Conservation (phyloP, 2,888 invertebrate genomes). For the Anaspis maculata region DNA sequence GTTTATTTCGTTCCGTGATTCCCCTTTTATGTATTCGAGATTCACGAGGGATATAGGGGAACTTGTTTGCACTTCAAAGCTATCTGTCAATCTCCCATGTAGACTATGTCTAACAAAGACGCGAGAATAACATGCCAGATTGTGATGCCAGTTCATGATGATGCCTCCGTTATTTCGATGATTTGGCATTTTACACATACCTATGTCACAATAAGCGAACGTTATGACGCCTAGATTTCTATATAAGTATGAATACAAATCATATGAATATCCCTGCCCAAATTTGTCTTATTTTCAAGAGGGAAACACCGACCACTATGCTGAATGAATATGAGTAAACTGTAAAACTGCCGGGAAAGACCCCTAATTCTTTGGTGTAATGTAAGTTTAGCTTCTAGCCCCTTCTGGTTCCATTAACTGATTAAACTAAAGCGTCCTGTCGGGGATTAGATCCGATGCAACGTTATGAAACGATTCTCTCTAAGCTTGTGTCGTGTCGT, state of each 20-base stretch:
- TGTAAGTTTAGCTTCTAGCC: constrained; percentile 14
- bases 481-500: no score
- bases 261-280: no score
- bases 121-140: constrained; percentile 10
- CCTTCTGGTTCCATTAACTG: constrained; percentile 34
- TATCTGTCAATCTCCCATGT: constrained; percentile 35
- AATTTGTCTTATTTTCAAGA: no score
- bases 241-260: no score
- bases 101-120: constrained; percentile 18
- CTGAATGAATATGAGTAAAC: no score
- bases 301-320: no score
- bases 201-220: no score
- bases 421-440: constrained; percentile 31
- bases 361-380: no score
- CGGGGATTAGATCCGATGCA: constrained; percentile 26
- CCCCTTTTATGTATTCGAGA: constrained; percentile 8
- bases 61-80: constrained; percentile 37
- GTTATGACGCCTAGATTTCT: no score
- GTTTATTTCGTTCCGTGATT: constrained; percentile 13
- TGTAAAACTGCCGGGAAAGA: no score
- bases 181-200: no score
- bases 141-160: constrained; percentile 8
- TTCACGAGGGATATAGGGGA: constrained; percentile 15
- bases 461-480: no score
- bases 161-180: constrained; percentile 12